A percentile compares a stretch with the other conserved stretches of the same genome.
Conservation (phyloP, 2,113 vertebrate species). For the Dascyllus trimaculatus region DNA sequence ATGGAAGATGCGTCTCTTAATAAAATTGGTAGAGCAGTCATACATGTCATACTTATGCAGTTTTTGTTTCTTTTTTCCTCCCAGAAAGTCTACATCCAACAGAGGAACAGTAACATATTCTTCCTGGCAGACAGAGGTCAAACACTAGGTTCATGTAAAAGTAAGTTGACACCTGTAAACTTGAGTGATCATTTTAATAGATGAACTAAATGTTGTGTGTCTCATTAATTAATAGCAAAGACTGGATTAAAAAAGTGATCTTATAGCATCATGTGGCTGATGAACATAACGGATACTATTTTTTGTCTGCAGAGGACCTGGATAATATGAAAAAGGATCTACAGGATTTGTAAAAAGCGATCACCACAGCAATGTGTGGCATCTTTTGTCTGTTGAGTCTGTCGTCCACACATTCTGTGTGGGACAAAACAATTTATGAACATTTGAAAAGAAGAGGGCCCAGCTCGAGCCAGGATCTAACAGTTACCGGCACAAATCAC, state of each 20-base stretch:
- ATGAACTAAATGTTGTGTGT: neutral
- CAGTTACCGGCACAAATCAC: conserved; percentile 46
- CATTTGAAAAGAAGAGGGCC: conserved; percentile 89
- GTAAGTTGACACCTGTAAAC: conserved; percentile 81
- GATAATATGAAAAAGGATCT: conserved; percentile 90
- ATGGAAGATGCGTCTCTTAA: too few species aligned
- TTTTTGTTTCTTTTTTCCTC: neutral
- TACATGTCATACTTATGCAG: neutral
- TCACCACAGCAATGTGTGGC: conserved; percentile 90
- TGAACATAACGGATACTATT: neutral
- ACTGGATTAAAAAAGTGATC: neutral
- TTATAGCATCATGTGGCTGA: neutral
- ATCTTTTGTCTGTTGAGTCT: conserved; percentile 90
- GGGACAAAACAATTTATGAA: conserved; percentile 70
- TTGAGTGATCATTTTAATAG: too few species aligned
- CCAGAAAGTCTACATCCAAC: conserved; percentile 94
- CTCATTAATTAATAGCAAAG: too few species aligned
- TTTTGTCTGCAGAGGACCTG: conserved; percentile 84
- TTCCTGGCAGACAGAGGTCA: conserved; percentile 90
- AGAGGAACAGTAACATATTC: conserved; percentile 95
- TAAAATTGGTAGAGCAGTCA: too few species aligned
- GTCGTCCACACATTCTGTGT: conserved; percentile 40
- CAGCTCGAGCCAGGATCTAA: conserved; percentile 80
- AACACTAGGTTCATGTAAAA: conserved; percentile 89
- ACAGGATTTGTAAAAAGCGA: conserved; percentile 86